Percentiles rank a stretch among this genome's conserved stretches.
phyloP scores from a whole-genome alignment of 1,140 invertebrate genomes.

The Melitaea cinxia region DNA sequence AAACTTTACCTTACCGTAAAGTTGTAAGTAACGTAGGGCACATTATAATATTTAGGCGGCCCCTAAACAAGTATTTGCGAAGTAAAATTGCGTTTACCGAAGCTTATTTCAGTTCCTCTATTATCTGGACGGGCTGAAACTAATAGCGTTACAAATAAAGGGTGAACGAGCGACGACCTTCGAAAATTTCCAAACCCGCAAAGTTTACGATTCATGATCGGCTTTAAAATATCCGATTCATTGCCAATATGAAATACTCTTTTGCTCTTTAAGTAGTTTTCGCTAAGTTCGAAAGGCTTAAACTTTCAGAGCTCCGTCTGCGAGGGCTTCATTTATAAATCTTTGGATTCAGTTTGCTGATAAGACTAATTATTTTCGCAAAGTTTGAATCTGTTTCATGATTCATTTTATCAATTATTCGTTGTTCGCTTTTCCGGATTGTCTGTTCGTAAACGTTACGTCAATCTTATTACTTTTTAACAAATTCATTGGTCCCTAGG shows the following conservation, averaged over 20 bases:
- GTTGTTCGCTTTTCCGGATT: not conserved
- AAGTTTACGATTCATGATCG: conserved; percentile 22
- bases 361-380: conserved; percentile 2
- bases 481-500: not conserved
- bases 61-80: conserved; percentile 55
- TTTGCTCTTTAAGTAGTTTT: conserved; percentile 26
- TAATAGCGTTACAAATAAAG: conserved; percentile 29
- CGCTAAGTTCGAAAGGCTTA: conserved; percentile 15
- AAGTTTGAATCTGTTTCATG: not conserved
- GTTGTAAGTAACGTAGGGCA: conserved; percentile 35
- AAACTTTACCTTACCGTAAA: conserved; percentile 34
- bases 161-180: conserved; percentile 17
- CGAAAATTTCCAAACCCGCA: conserved; percentile 7
- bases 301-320: not conserved
- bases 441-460: not conserved
- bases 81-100: conserved; percentile 53
- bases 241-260: conserved; percentile 29
- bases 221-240: conserved; percentile 27
- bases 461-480: not conserved
- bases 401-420: not conserved
- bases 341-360: conserved; percentile 1
- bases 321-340: conserved; percentile 6
- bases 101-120: conserved; percentile 43
- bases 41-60: conserved; percentile 39
- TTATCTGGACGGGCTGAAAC: conserved; percentile 31